Evolutionary conservation across 2,797 vertebrate genomes (phyloP).

Genomic region (Sparus aurata): DNA sequence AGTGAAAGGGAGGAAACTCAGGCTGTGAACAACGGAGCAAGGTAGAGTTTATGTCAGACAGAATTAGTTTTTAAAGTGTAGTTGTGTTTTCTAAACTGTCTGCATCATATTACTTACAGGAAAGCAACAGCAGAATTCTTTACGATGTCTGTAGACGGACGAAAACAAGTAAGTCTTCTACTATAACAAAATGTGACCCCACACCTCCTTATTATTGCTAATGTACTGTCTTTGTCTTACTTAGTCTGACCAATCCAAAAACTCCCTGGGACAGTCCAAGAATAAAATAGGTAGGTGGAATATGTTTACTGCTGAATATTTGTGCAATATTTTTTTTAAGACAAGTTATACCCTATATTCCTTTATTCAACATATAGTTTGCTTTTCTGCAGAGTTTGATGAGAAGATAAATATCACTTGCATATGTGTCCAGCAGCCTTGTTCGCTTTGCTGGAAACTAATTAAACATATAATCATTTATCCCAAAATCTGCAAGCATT

Average conservation of each 20-base stretch:
- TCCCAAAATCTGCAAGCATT: not conserved
- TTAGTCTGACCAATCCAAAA: constrained; percentile 82
- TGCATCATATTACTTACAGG: constrained; percentile 53
- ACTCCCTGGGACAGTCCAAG: constrained; percentile 74
- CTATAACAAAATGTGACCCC: not conserved
- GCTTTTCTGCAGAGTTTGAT: not conserved
- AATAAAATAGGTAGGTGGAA: constrained; percentile 84
- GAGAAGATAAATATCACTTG: no score
- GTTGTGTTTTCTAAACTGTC: constrained; percentile 11
- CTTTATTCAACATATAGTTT: not conserved
- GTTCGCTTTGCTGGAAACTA: no score
- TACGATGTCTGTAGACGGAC: constrained; percentile 50
- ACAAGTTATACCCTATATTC: not conserved
- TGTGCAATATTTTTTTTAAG: not conserved
- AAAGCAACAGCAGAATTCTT: constrained; percentile 70
- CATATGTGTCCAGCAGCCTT: no score
- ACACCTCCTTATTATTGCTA: constrained; percentile 2
- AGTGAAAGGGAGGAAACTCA: constrained; percentile 60
- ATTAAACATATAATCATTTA: no score
- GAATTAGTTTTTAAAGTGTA: not conserved
- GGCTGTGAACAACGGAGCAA: constrained; percentile 41
- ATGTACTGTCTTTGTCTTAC: constrained; percentile 46
- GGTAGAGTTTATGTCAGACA: constrained; percentile 65
- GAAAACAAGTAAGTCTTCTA: constrained; percentile 68
- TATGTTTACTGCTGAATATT: constrained; percentile 2